Evolutionary conservation across 2,797 vertebrate genomes (phyloP).

Genomic region (Chloroceryle inda): DNA sequence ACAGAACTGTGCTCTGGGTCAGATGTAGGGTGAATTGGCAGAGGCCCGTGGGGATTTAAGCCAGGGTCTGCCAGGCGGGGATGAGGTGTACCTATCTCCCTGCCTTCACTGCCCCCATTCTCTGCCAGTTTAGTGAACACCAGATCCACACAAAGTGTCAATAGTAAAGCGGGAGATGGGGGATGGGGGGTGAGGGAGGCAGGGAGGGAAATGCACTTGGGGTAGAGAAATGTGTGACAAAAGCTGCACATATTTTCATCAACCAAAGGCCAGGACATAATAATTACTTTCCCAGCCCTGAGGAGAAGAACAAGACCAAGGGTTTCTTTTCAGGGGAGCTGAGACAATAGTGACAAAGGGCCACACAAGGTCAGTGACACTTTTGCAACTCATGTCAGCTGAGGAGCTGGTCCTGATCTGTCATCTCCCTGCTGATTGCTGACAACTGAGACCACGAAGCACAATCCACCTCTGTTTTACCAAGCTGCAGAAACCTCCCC

Average conservation of each 20-base stretch:
- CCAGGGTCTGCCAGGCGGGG: neutral
- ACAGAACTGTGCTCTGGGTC: neutral
- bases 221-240: neutral
- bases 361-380: slow-evolving; percentile 48
- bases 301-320: slow-evolving; percentile 26
- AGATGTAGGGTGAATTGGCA: neutral
- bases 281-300: slow-evolving; percentile 5
- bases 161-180: neutral
- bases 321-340: slow-evolving; percentile 33
- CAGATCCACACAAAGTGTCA: neutral
- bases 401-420: slow-evolving; percentile 27
- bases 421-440: slow-evolving; percentile 23
- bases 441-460: slow-evolving; percentile 16
- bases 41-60: neutral
- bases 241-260: slow-evolving; percentile 39
- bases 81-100: neutral
- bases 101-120: neutral
- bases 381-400: slow-evolving; percentile 17
- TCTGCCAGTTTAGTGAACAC: neutral
- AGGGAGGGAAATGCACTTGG: accelerated
- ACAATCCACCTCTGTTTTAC: slow-evolving; percentile 4
- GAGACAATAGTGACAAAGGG: slow-evolving; percentile 51
- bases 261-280: slow-evolving; percentile 10
- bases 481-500: neutral
- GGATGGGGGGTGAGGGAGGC: no score